Evolutionary conservation across 2,797 vertebrate species (phyloP), one percentile per base, ranked within the genome.

Genomic region (Eulemur coronatus): DNA sequence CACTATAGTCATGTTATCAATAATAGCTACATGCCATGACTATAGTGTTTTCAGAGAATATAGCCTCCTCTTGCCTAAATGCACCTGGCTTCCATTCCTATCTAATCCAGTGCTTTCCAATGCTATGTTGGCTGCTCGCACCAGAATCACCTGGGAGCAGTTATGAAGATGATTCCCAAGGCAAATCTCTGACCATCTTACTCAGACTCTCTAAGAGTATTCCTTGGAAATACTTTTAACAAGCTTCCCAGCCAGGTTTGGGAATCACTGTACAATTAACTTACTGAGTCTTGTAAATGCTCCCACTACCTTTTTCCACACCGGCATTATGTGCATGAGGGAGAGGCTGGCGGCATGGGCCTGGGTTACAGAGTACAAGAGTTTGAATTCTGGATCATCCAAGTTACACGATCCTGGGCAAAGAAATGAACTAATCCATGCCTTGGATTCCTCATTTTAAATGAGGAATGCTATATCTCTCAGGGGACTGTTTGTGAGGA

Each of bases 201-300:
- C 30, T 85, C 75, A 97, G 69, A 43, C 22, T 81, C 38, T 87
- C 72, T 9, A 73, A 75, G 35, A 22, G 12, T 81, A 75, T 52
- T 82, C 57, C 57, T 65, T 89, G 79, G 26, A 84, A 81, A 84
- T 85, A 24, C 61, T 84, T 93, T n/a, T 84, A 76, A 89, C 41
- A 41, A 59, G 7, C 6, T 91, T 76, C 33, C 46, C 22, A 72
- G 30, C 46, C 48, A 63, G 65, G 26, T 86, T 90, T 93, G 52
- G 7, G 2, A 81, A 94, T 10, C 22, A 57, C 15, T 63, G 1
- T 48, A 14, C 13, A 57, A 80, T 24, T 91, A 41, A 80, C 48
- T 76, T 55, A 43, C 2, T 10, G 7, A 59, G 63, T 89, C 38
- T 52, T 69, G 2, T 48, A 59, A 86, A 50, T 41, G 1, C 2